Conservation (phyloP, 2,888 invertebrate species). For the Ormyrus nitidulus region DNA sequence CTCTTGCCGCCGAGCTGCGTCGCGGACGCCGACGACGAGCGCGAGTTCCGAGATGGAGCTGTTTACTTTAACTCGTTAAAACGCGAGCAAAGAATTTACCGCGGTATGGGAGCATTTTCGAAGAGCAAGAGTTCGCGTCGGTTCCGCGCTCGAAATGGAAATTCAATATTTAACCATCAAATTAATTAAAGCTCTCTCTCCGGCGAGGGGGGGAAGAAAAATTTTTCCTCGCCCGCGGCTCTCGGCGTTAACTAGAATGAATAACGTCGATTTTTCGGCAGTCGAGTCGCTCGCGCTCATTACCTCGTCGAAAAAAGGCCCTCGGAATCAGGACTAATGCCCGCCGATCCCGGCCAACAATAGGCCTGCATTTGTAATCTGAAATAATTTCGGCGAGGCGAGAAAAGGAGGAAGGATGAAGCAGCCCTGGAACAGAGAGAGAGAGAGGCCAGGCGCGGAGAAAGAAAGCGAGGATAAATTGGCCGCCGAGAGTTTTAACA, state of each 20-base stretch:
- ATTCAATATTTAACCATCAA: too few relatives aligned
- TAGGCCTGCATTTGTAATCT: slow-evolving; percentile 23
- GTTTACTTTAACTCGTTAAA: too few relatives aligned
- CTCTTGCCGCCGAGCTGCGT: too few relatives aligned
- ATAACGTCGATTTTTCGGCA: slow-evolving; percentile 62
- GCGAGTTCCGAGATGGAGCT: too few relatives aligned
- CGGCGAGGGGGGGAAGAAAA: not conserved
- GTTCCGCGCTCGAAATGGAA: too few relatives aligned
- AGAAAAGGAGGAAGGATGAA: not conserved
- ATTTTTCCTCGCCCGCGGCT: slow-evolving; percentile 3
- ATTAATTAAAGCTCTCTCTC: too few relatives aligned
- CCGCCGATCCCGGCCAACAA: slow-evolving; percentile 2
- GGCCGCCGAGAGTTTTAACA: slow-evolving; percentile 60
- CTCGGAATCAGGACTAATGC: slow-evolving; percentile 16
- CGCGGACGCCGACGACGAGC: too few relatives aligned
- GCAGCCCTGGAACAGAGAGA: too few relatives aligned
- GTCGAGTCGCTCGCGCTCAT: too few relatives aligned
- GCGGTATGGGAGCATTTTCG: too few relatives aligned
- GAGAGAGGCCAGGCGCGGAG: slow-evolving; percentile 2
- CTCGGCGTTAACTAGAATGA: slow-evolving; percentile 71
- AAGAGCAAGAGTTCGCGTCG: too few relatives aligned
- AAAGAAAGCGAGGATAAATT: slow-evolving; percentile 40
- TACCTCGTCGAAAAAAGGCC: not conserved
- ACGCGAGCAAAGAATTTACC: too few relatives aligned
- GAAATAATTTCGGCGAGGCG: slow-evolving; percentile 26